These are phyloP conservation scores for Oncorhynchus gorbuscha DNA, from an alignment of 2,113 vertebrate genomes.

Conservation along the genomic window DNA sequence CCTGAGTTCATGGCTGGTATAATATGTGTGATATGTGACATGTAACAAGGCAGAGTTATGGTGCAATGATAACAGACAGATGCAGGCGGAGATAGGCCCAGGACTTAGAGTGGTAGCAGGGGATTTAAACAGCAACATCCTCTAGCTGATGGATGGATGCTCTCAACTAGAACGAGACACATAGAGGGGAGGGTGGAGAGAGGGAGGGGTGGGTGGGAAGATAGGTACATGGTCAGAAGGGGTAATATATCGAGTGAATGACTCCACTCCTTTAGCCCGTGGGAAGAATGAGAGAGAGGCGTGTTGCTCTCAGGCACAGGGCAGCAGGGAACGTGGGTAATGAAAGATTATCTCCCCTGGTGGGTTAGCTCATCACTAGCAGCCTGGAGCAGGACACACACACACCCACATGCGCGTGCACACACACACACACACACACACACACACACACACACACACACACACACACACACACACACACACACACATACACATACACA, in stretches of 20 bases:
- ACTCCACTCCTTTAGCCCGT: slow-evolving; percentile 70
- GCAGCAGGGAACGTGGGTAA: slow-evolving; percentile 67
- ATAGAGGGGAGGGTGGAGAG: slow-evolving; percentile 1
- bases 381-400: slow-evolving; percentile 16
- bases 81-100: slow-evolving; percentile 24
- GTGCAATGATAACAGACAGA: slow-evolving; percentile 53
- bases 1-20: background rate
- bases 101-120: slow-evolving; percentile 44
- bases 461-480: background rate
- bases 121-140: slow-evolving; percentile 55
- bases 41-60: slow-evolving; percentile 62
- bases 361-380: slow-evolving; percentile 65
- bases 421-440: background rate
- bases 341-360: slow-evolving; percentile 76
- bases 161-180: slow-evolving; percentile 32
- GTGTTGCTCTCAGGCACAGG: slow-evolving; percentile 45
- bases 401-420: background rate
- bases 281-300: slow-evolving; percentile 59
- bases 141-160: slow-evolving; percentile 59
- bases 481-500: slow-evolving; percentile 16
- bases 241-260: slow-evolving; percentile 62
- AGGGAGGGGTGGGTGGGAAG: slow-evolving; percentile 25
- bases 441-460: background rate
- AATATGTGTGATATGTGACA: slow-evolving; percentile 32
- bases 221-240: slow-evolving; percentile 22